Percentiles rank a stretch among this genome's conserved stretches.
Conservation (phyloP, 2,113 vertebrate species). For the Hippocampus comes region DNA sequence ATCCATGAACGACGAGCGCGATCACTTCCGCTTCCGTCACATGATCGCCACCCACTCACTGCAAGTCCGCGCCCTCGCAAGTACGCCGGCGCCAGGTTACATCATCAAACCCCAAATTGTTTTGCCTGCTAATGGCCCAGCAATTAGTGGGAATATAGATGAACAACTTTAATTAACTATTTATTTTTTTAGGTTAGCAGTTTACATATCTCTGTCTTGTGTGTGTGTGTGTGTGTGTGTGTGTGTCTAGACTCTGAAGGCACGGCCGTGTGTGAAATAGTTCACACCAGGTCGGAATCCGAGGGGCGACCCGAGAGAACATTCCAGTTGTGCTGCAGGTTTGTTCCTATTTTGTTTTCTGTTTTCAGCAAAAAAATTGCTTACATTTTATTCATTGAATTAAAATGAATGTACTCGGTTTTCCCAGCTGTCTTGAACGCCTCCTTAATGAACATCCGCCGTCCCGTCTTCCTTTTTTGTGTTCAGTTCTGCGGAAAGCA, state of each 20-base stretch:
- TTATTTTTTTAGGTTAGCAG: neutral
- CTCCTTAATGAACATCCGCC: too few relatives aligned
- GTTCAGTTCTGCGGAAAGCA: constrained; percentile 84
- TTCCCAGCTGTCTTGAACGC: too few relatives aligned
- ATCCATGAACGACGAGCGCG: constrained; percentile 85
- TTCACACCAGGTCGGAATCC: constrained; percentile 91
- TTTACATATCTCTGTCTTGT: neutral
- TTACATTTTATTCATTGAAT: too few relatives aligned
- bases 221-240: neutral
- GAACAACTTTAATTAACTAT: constrained; percentile 9
- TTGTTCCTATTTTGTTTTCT: neutral
- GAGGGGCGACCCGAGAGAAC: constrained; percentile 92
- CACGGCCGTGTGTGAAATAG: constrained; percentile 85
- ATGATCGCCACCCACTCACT: constrained; percentile 92
- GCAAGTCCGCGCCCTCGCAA: constrained; percentile 84
- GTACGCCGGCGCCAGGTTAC: constrained; percentile 46
- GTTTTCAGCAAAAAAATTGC: too few relatives aligned
- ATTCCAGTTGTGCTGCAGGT: constrained; percentile 97
- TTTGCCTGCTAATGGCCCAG: constrained; percentile 27
- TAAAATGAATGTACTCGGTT: too few relatives aligned
- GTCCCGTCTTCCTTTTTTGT: neutral
- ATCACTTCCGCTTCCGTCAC: constrained; percentile 91
- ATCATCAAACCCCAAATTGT: neutral
- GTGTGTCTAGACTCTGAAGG: constrained; percentile 80
- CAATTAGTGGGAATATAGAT: constrained; percentile 19